phyloP scores from a whole-genome alignment of 2,113 vertebrate species.

The Syngnathoides biaculeatus region DNA sequence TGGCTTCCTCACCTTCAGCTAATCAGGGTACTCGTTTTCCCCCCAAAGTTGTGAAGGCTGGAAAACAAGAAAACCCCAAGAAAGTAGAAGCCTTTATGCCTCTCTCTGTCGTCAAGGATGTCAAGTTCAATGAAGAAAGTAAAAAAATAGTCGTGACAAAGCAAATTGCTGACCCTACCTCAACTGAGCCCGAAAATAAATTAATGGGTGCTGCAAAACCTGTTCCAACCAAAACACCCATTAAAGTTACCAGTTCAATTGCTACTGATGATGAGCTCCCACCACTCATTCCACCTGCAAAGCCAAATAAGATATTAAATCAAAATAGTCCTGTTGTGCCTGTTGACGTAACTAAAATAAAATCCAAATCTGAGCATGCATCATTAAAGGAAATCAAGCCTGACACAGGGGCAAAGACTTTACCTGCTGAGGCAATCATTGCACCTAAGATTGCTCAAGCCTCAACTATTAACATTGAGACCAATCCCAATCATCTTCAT shows the following conservation, averaged over 20 bases:
- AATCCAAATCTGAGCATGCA: neutral
- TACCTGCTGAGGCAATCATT: neutral
- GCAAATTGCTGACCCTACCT: neutral
- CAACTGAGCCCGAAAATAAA: conserved; percentile 2
- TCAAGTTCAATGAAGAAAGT: conserved; percentile 21
- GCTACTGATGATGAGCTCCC: conserved; percentile 84
- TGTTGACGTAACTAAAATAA: conserved; percentile 11
- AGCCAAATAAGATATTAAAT: conserved; percentile 56
- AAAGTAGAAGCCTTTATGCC: conserved; percentile 63
- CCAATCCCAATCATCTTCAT: neutral
- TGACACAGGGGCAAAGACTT: neutral
- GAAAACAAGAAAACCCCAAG: conserved; percentile 69
- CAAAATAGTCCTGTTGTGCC: conserved; percentile 2
- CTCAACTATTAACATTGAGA: neutral
- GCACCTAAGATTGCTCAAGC: neutral
- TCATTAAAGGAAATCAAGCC: neutral
- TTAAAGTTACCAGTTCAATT: conserved; percentile 58
- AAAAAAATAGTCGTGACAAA: conserved; percentile 18
- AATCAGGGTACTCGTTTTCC: conserved; percentile 54
- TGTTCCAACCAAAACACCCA: conserved; percentile 46
- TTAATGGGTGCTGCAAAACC: conserved; percentile 29
- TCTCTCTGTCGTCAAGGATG: conserved; percentile 17
- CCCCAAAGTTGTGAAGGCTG: conserved; percentile 74
- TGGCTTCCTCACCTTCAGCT: conserved; percentile 48
- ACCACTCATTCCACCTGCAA: conserved; percentile 87